Base-by-base conservation (phyloP, 2,888 invertebrate genomes). In the Coelogynopora nodosa region DNA sequence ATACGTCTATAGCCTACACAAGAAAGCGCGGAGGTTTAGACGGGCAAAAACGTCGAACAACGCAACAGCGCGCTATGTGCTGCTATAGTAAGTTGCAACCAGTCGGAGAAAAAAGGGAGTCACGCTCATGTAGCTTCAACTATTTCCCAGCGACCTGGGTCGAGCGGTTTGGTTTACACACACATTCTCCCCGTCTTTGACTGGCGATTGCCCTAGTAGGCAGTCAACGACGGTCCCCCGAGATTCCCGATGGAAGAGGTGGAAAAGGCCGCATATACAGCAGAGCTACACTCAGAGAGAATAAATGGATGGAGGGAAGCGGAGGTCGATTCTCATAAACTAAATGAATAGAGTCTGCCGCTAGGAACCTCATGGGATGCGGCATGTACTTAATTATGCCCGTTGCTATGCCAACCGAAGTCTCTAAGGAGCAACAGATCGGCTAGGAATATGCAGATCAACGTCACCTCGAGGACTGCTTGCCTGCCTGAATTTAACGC, bases 361-460 rank as follows among this genome's bases (percentile, higher is more conserved):
- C 49, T 49, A 13, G n/a, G 49, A 74, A 74, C 2, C 27, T 26
- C 74, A n/a, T 74, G 74, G 74, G 74, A 26, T 2, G 23, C 5
- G 23, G 74, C 74, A 74, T 74, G 27, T 74, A 74, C 74, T 74
- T 74, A 74, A 74, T 74, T 74, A 74, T 74, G 74, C 23, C 74
- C 74, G 74, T 74, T 74, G 74, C 74, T 23, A 74, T 74, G 23
- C 27, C 74, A 74, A 74, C 74, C 74, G 2, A 13, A 23, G 18
- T 74, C 74, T 26, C 74, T 2, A 74, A 74, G 74, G 74, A 26
- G 74, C 23, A 2, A 5, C 23, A 74, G 74, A 74, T 74, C 74
- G 74, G 27, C 5, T 74, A 26, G 74, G 18, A 74, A 74, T 74
- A 26, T 74, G 27, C 74, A 74, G 74, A 74, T 23, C 18, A 26